phyloP scores from a whole-genome alignment of 2,797 vertebrate species.

The Capromys pilorides region DNA sequence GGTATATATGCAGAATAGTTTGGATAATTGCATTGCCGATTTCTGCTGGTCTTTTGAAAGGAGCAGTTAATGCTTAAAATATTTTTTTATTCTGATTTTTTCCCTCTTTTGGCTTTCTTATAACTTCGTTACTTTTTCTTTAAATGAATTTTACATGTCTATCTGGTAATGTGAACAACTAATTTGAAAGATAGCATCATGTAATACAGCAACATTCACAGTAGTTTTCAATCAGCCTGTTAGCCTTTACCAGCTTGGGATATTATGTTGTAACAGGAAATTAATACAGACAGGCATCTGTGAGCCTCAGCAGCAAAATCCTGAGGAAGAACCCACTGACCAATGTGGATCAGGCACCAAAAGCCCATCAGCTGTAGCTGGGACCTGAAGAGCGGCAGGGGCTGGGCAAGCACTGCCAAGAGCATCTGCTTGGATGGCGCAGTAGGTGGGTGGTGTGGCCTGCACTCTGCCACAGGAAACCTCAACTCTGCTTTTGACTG shows the following conservation, averaged over 20 bases:
- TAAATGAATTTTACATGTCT: too few relatives aligned
- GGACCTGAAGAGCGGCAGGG: neutral
- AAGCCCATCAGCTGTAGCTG: neutral
- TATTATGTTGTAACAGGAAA: neutral
- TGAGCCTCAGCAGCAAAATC: too few relatives aligned
- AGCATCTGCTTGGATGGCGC: fast-evolving
- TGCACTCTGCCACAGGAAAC: neutral
- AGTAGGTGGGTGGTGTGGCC: neutral
- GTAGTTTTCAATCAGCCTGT: neutral
- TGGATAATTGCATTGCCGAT: too few relatives aligned
- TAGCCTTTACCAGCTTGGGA: neutral
- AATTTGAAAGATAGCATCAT: too few relatives aligned
- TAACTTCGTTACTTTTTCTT: too few relatives aligned
- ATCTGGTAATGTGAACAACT: too few relatives aligned
- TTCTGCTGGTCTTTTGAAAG: too few relatives aligned
- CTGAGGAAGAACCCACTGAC: neutral
- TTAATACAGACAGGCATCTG: neutral
- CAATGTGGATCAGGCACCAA: neutral
- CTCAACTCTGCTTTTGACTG: neutral
- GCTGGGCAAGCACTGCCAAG: neutral
- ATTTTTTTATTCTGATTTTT: too few relatives aligned
- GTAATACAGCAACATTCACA: neutral
- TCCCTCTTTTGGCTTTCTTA: too few relatives aligned
- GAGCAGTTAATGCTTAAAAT: too few relatives aligned
- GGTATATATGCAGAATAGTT: too few relatives aligned